Evolutionary conservation across 1,140 invertebrate species (phyloP), one percentile per base, ranked within the genome.

Genomic region (Asobara japonica): DNA sequence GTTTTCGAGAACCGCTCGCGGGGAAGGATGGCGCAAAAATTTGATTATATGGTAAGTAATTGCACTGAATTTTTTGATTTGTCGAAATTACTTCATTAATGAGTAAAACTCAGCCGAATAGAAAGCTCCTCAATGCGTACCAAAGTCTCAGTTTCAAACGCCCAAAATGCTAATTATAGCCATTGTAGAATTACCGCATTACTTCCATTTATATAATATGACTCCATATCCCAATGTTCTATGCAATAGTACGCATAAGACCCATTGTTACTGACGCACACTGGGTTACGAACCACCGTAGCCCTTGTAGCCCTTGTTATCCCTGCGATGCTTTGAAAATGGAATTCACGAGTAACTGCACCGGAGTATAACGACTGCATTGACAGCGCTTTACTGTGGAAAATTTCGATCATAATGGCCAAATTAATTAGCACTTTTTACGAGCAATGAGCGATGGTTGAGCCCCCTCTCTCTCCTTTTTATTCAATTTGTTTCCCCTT

Each of bases 391-490:
- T 56, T 20, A 56, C 20, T 22, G 48, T 1, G n/a, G 13, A 25
- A 25, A 25, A 25, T 56, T 56, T 56, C 51, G 25, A 3, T 56
- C 51, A 25, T 56, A 22, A 64, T 31, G 3, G 8, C n/a, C 3
- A 64, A 30, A 64, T 64, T 29, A 33, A 36, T 64, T 27, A 61
- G 6, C n/a, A 61, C 22, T 61, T 61, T 64, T 18, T 30, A 31
- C 13, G 29, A 33, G 7, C n/a, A 29, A 65, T 18, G 31, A 56
- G 10, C 10, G 22, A 56, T 56, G 51, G 11, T n/a, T n/a, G 22
- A 56, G 22, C n/a, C n/a, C n/a, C n/a, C n/a, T n/a, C n/a, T 56
- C 25, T 1, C 3, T 11, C 7, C 20, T 56, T 56, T 56, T 56
- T 27, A 25, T 13, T 4, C 8, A 64, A 65, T 36, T 36, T 36